Conservation (phyloP, 2,113 vertebrate genomes). For the Phocoena sinus region DNA sequence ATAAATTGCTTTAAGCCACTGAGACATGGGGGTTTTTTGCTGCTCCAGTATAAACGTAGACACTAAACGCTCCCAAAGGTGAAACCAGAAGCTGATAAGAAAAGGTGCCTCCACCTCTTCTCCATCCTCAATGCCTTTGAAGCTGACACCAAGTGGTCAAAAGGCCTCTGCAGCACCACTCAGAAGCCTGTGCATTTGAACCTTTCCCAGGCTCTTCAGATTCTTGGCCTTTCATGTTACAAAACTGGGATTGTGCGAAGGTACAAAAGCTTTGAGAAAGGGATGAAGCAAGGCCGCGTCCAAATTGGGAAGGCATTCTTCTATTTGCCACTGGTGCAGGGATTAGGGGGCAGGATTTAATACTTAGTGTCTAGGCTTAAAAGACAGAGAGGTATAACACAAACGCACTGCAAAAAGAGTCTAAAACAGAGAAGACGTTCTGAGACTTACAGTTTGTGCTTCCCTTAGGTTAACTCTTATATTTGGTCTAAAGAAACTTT, state of each 20-base stretch:
- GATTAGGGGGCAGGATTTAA: background rate
- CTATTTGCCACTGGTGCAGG: background rate
- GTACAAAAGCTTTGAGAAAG: background rate
- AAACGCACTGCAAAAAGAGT: background rate
- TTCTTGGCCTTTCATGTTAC: background rate
- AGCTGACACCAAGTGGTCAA: background rate
- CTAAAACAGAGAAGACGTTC: background rate
- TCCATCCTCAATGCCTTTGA: background rate
- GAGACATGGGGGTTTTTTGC: background rate
- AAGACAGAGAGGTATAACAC: background rate
- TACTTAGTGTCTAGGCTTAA: background rate
- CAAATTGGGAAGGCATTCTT: background rate
- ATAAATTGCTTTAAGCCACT: background rate
- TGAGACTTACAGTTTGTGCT: conserved; percentile 81
- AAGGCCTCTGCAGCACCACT: background rate
- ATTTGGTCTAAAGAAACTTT: conserved; percentile 77
- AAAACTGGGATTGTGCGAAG: background rate
- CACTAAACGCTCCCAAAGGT: background rate
- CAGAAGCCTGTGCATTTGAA: background rate
- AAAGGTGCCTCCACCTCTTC: background rate
- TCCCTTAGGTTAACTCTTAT: conserved; percentile 82
- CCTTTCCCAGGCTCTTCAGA: background rate
- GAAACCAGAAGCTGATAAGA: background rate
- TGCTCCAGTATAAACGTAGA: background rate
- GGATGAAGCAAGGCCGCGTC: background rate